Evolutionary conservation across 2,888 invertebrate species (phyloP).

Genomic region (Sminthurinus aureus): DNA sequence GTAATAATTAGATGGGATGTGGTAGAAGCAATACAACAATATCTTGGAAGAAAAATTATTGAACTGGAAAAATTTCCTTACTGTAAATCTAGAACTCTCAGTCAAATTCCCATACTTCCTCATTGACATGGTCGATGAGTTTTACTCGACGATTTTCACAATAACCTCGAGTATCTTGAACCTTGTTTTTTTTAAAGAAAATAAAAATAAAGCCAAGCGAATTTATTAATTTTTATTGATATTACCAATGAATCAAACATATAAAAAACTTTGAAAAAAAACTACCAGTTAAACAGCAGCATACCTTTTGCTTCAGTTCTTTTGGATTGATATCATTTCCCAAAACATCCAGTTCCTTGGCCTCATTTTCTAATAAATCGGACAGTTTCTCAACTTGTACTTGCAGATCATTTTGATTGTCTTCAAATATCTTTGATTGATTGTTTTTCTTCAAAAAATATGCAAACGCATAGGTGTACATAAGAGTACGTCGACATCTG

Average conservation of each 20-base stretch:
- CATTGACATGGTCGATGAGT: constrained; percentile 69
- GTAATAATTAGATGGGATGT: too few species aligned
- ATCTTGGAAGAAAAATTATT: too few species aligned
- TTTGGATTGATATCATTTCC: constrained; percentile 68
- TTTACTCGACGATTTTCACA: constrained; percentile 69
- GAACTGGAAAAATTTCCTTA: too few species aligned
- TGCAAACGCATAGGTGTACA: constrained; percentile 71
- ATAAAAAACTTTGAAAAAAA: too few species aligned
- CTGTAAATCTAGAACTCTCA: constrained; percentile 66
- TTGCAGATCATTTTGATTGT: constrained; percentile 69
- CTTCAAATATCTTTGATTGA: constrained; percentile 69
- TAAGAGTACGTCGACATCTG: constrained; percentile 68
- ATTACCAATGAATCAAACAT: too few species aligned
- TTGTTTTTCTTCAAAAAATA: constrained; percentile 68
- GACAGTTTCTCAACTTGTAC: constrained; percentile 69
- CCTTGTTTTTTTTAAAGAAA: neutral
- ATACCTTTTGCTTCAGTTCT: constrained; percentile 64
- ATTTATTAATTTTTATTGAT: too few species aligned
- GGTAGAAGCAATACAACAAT: too few species aligned
- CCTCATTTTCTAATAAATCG: constrained; percentile 68
- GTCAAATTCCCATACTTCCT: constrained; percentile 69
- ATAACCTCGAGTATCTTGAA: constrained; percentile 62
- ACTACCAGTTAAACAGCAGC: neutral
- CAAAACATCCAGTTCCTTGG: too few species aligned
- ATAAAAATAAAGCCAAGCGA: too few species aligned